phyloP scores from a whole-genome alignment of 1,140 invertebrate genomes.

The Hirudo medicinalis region DNA sequence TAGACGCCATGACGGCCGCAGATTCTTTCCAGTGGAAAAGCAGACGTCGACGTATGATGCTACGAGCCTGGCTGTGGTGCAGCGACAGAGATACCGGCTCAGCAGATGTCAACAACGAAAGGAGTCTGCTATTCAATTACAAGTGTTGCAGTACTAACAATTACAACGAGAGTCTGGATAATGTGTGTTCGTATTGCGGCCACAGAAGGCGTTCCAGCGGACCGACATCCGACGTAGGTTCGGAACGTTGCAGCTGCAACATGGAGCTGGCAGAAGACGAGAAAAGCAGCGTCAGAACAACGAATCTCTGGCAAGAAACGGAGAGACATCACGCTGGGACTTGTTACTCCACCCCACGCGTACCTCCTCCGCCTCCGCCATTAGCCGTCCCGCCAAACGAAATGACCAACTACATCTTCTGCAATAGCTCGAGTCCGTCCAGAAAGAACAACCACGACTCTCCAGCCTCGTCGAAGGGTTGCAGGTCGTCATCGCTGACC shows the following conservation, averaged over 20 bases:
- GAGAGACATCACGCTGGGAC: too few relatives aligned
- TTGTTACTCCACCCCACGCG: too few relatives aligned
- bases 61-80: background rate
- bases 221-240: background rate
- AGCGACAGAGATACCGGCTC: background rate
- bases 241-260: background rate
- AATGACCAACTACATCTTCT: too few relatives aligned
- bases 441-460: too few relatives aligned
- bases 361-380: too few relatives aligned
- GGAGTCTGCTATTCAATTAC: background rate
- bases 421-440: too few relatives aligned
- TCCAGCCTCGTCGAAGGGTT: too few relatives aligned
- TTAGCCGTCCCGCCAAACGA: too few relatives aligned
- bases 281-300: background rate
- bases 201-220: too few relatives aligned
- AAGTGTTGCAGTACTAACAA: conserved; percentile 1
- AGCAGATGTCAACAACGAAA: background rate
- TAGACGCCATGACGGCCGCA: background rate
- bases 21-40: background rate
- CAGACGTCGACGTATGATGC: background rate
- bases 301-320: too few relatives aligned
- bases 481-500: too few relatives aligned
- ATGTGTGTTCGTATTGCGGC: background rate
- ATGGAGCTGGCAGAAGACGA: background rate
- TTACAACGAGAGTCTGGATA: background rate